phyloP scores from a whole-genome alignment of 1,140 invertebrate genomes.

The Drosophila erecta region DNA sequence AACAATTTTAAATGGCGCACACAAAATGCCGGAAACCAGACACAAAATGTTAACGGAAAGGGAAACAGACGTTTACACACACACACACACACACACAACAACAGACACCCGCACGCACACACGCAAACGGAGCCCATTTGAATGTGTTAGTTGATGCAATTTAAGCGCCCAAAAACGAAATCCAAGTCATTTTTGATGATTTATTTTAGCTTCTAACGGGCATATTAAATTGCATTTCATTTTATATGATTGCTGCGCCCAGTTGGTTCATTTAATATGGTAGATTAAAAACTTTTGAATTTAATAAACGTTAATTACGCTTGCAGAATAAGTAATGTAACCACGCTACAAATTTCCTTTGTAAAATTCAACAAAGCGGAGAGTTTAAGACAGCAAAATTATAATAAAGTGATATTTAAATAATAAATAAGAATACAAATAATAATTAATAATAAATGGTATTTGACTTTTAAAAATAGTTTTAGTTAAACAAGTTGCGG shows the following conservation, averaged over 20 bases:
- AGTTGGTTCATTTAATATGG: too few relatives aligned
- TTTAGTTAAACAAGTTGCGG: too few relatives aligned
- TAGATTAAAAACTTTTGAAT: background rate
- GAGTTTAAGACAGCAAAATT: too few relatives aligned
- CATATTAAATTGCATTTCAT: slow-evolving; percentile 1
- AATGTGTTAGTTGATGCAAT: slow-evolving; percentile 38
- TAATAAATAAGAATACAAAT: too few relatives aligned
- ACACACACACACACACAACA: slow-evolving; percentile 16
- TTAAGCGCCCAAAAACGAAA: slow-evolving; percentile 28
- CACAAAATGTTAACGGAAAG: slow-evolving; percentile 80
- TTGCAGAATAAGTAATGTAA: too few relatives aligned
- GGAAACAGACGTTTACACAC: slow-evolving; percentile 66
- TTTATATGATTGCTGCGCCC: background rate
- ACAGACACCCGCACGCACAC: slow-evolving; percentile 23
- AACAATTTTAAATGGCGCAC: slow-evolving; percentile 80
- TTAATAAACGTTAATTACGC: background rate
- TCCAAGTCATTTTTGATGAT: slow-evolving; percentile 7
- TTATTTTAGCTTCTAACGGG: slow-evolving; percentile 10
- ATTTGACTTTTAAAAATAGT: too few relatives aligned
- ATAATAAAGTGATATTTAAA: too few relatives aligned
- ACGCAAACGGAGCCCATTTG: slow-evolving; percentile 8
- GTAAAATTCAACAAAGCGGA: too few relatives aligned
- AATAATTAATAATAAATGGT: too few relatives aligned
- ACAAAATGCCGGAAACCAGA: slow-evolving; percentile 81
- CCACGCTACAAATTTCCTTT: too few relatives aligned